Conservation (phyloP, 2,888 invertebrate species). For the Scaeva pyrastri region DNA sequence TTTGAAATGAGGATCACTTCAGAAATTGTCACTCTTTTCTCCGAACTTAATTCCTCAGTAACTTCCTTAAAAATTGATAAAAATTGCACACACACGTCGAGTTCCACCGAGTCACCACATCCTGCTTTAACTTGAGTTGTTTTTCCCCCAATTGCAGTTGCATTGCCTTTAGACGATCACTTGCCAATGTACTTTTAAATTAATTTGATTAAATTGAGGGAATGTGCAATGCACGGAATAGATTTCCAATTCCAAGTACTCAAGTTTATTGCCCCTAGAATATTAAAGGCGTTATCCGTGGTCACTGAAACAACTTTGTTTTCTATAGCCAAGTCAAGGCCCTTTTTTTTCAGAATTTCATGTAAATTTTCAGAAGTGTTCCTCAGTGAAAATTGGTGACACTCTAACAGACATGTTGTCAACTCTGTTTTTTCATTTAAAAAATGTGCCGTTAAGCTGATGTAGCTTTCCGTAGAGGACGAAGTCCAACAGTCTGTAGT, state of each 20-base stretch:
- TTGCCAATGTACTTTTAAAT: background rate
- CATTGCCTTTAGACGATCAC: slow-evolving; percentile 17
- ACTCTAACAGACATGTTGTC: slow-evolving; percentile 8
- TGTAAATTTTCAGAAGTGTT: slow-evolving; percentile 3
- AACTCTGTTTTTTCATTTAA: slow-evolving; percentile 14
- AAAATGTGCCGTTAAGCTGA: slow-evolving; percentile 1
- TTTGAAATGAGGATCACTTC: slow-evolving; percentile 6
- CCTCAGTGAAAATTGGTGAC: slow-evolving; percentile 11
- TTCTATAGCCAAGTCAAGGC: background rate
- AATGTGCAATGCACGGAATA: background rate
- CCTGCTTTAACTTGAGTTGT: slow-evolving; percentile 2
- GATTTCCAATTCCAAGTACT: slow-evolving; percentile 1
- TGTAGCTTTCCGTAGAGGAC: background rate
- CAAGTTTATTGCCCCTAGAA: slow-evolving; percentile 1
- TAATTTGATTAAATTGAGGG: background rate
- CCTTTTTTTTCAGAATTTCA: background rate
- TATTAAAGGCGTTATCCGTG: slow-evolving; percentile 9
- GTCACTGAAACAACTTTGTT: slow-evolving; percentile 12
- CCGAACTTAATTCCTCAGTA: slow-evolving; percentile 8
- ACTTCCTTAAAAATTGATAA: slow-evolving; percentile 4
- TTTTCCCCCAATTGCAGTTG: slow-evolving; percentile 2
- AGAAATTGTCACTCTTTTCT: slow-evolving; percentile 12
- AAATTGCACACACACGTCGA: background rate
- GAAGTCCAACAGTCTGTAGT: slow-evolving; percentile 3
- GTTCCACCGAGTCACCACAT: slow-evolving; percentile 18